Evolutionary conservation across 2,113 vertebrate genomes (phyloP).

Genomic region (Odobenus rosmarus): DNA sequence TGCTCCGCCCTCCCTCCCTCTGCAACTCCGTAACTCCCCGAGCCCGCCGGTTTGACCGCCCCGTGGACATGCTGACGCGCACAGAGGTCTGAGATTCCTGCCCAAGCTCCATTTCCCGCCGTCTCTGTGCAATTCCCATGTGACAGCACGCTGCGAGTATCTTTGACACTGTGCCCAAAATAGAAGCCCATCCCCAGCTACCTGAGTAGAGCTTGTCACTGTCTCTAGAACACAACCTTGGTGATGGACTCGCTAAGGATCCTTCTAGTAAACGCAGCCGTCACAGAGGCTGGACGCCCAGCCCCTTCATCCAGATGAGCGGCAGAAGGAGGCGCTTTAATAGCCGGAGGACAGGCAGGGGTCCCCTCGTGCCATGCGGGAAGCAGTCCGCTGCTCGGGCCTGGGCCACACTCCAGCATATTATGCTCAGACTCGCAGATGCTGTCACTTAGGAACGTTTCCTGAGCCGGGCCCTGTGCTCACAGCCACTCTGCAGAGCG

Average conservation of each 20-base stretch:
- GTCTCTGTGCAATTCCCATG: not conserved
- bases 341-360: no score
- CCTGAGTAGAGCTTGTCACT: not conserved
- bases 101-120: not conserved
- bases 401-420: rapidly evolving
- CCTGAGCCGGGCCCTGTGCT: not conserved
- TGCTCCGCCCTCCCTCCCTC: not conserved
- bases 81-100: not conserved
- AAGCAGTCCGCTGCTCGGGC: not conserved
- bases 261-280: constrained; percentile 1
- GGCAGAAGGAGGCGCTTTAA: not conserved
- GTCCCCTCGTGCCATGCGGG: not conserved
- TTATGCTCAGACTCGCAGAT: not conserved
- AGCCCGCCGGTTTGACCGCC: not conserved
- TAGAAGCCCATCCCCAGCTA: constrained; percentile 12
- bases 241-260: not conserved
- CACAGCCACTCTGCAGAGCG: rapidly evolving
- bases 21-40: not conserved
- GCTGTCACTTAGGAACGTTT: not conserved
- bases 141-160: not conserved
- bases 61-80: not conserved
- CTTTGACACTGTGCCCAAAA: constrained; percentile 44
- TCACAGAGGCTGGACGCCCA: not conserved
- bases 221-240: not conserved
- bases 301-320: not conserved